Evolutionary conservation across 2,797 vertebrate genomes (phyloP).

Genomic region (Dipus sagitta): DNA sequence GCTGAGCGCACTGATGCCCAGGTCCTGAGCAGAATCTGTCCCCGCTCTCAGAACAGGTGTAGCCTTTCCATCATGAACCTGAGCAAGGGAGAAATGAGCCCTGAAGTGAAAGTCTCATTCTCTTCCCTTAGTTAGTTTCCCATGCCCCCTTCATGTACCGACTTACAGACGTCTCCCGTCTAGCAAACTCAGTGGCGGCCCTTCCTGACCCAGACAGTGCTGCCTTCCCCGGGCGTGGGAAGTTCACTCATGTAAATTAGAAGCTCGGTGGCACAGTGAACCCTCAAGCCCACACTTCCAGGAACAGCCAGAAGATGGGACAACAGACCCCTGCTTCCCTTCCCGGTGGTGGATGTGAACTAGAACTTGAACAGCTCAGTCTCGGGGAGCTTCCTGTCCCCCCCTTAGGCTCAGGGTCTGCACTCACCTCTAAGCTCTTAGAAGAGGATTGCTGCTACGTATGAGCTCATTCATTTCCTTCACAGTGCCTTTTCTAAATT

Average conservation of each 20-base stretch:
- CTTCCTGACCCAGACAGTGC: background rate
- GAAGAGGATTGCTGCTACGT: background rate
- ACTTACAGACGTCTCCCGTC: fast-evolving
- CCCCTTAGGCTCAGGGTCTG: background rate
- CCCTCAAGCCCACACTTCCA: background rate
- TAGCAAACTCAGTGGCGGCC: background rate
- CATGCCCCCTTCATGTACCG: background rate
- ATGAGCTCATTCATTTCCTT: conserved; percentile 58
- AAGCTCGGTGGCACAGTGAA: fast-evolving
- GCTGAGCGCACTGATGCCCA: fast-evolving
- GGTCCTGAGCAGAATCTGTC: background rate
- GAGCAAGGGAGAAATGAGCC: background rate
- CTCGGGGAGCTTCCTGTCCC: background rate
- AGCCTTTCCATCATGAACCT: background rate
- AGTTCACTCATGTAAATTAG: background rate
- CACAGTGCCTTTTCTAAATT: conserved; percentile 38
- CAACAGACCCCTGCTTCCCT: background rate
- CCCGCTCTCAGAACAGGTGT: too few species aligned
- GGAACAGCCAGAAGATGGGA: background rate
- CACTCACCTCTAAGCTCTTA: conserved; percentile 13
- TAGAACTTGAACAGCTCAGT: background rate
- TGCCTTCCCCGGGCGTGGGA: background rate
- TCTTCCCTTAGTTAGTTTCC: background rate
- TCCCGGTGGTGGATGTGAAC: conserved; percentile 2
- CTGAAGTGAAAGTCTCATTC: background rate